These are phyloP conservation scores for Spodoptera picta DNA, from an alignment of 2,888 invertebrate species.

Conservation along the genomic window DNA sequence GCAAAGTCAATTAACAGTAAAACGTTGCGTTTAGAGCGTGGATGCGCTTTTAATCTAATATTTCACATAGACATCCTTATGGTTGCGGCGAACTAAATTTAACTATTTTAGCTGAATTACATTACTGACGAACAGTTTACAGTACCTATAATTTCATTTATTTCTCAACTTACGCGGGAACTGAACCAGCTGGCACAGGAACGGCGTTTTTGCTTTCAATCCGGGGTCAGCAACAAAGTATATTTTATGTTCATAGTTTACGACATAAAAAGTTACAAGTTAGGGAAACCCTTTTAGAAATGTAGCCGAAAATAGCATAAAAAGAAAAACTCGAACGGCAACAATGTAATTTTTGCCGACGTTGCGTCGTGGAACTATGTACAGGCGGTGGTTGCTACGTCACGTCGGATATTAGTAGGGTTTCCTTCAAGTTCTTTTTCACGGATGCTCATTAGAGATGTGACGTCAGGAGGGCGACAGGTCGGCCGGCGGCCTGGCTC, in stretches of 20 bases:
- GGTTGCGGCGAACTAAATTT: no score
- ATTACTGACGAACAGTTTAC: no score
- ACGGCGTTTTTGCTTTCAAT: constrained; percentile 18
- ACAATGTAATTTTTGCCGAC: constrained; percentile 29
- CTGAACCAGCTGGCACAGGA: constrained; percentile 40
- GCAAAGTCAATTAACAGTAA: constrained; percentile 34
- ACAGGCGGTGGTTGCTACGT: constrained; percentile 20
- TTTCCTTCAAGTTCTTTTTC: constrained; percentile 65
- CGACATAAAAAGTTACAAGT: constrained; percentile 26
- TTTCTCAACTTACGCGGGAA: constrained; percentile 36
- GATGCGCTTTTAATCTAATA: constrained; percentile 14
- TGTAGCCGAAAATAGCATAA: constrained; percentile 10
- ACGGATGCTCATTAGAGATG: constrained; percentile 65
- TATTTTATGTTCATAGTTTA: constrained; percentile 29
- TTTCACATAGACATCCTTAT: background rate
- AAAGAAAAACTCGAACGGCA: constrained; percentile 12
- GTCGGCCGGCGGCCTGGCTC: constrained; percentile 45
- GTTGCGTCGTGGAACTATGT: constrained; percentile 34
- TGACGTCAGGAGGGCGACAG: constrained; percentile 75
- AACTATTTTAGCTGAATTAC: no score
- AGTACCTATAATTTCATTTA: background rate
- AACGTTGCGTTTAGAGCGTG: constrained; percentile 26
- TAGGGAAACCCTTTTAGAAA: constrained; percentile 18
- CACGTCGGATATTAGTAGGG: constrained; percentile 45
- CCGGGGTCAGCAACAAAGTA: constrained; percentile 12